Evolutionary conservation across 2,797 vertebrate species (phyloP).

Genomic region (Hemibagrus guttatus): DNA sequence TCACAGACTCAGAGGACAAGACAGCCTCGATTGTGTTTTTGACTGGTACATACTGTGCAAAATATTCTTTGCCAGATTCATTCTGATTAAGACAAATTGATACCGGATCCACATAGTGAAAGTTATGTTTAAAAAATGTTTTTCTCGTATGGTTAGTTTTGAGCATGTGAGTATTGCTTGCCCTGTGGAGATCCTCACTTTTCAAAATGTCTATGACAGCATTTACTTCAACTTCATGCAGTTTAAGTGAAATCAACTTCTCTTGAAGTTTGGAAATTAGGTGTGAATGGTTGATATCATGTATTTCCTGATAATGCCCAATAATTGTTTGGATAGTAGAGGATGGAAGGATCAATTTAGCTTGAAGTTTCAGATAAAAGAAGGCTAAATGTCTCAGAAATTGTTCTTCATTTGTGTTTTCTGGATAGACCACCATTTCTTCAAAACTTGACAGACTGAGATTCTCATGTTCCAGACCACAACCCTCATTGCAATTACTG

Average conservation of each 20-base stretch:
- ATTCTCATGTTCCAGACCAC: too few relatives aligned
- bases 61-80: constrained; percentile 50
- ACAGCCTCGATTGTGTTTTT: constrained; percentile 27
- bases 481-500: background rate
- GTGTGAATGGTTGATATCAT: too few relatives aligned
- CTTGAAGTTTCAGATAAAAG: background rate
- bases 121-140: background rate
- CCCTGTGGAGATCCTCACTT: constrained; percentile 43
- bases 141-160: constrained; percentile 27
- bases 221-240: constrained; percentile 29
- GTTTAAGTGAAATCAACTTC: background rate
- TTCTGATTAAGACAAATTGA: constrained; percentile 40
- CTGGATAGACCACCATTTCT: too few relatives aligned
- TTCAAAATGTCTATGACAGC: constrained; percentile 34
- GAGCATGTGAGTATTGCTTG: constrained; percentile 20
- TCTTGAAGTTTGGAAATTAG: too few relatives aligned
- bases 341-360: background rate
- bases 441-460: too few relatives aligned
- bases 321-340: background rate
- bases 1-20: background rate
- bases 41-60: constrained; percentile 45
- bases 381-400: background rate
- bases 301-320: too few relatives aligned
- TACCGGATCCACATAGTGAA: constrained; percentile 35
- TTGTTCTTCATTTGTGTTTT: background rate